These are phyloP conservation scores for Bombus polaris DNA, from an alignment of 1,140 invertebrate species.

Conservation along the genomic window DNA sequence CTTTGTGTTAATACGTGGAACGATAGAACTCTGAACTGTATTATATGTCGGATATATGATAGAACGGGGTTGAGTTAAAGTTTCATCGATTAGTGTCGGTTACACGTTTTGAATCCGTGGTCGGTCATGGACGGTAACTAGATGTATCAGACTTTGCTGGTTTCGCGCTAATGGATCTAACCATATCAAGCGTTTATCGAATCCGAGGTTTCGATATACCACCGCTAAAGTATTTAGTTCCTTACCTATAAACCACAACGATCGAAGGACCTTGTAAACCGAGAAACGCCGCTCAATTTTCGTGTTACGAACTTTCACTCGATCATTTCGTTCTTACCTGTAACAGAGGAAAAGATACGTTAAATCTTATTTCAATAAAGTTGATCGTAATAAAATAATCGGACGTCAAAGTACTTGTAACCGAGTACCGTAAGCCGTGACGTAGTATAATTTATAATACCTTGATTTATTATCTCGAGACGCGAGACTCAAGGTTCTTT, in stretches of 20 bases:
- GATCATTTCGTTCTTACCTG: slow-evolving; percentile 19
- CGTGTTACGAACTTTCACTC: not conserved
- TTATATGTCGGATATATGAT: not conserved
- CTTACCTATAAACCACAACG: slow-evolving; percentile 45
- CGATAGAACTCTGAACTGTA: not conserved
- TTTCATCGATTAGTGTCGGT: not conserved
- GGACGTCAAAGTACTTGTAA: no score
- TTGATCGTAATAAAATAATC: no score
- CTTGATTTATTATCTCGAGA: not conserved
- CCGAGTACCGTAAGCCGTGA: not conserved
- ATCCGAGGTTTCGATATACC: slow-evolving; percentile 30
- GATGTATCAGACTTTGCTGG: slow-evolving; percentile 51
- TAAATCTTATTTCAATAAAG: no score
- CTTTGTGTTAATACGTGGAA: not conserved
- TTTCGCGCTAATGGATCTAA: slow-evolving; percentile 53
- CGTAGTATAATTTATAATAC: not conserved
- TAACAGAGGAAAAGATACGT: not conserved
- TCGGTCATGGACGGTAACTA: not conserved
- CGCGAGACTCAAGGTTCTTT: fast-evolving
- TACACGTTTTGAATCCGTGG: not conserved
- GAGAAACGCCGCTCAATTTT: not conserved
- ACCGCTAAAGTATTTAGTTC: slow-evolving; percentile 59
- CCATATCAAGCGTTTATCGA: slow-evolving; percentile 56
- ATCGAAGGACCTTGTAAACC: slow-evolving; percentile 13
- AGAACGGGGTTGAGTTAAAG: not conserved